phyloP scores from a whole-genome alignment of 2,888 invertebrate species.

The Plusia festucae region DNA sequence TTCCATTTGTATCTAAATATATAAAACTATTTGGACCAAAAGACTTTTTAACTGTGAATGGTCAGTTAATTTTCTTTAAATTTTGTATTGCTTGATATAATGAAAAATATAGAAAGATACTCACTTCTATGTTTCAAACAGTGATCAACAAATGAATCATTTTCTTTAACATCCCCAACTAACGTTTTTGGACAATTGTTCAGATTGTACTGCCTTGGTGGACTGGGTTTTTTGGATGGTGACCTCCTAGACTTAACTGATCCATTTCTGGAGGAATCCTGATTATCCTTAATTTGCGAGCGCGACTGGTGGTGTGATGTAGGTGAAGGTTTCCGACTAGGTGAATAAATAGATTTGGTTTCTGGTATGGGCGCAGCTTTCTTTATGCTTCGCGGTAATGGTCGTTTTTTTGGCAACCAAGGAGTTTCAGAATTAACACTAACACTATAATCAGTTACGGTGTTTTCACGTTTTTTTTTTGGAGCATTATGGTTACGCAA shows the following conservation, averaged over 20 bases:
- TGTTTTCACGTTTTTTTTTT: constrained; percentile 68
- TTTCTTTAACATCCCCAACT: constrained; percentile 67
- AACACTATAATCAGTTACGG: constrained; percentile 50
- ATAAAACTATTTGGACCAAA: no score
- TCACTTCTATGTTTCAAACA: constrained; percentile 74
- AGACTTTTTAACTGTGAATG: no score
- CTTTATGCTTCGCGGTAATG: constrained; percentile 60
- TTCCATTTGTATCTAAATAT: no score
- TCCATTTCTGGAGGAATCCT: constrained; percentile 45
- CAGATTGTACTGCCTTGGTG: constrained; percentile 60
- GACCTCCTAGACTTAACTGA: constrained; percentile 57
- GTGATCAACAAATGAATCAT: constrained; percentile 58
- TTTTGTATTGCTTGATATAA: no score
- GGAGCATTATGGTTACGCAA: constrained; percentile 79
- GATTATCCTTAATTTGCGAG: constrained; percentile 58
- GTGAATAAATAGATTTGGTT: constrained; percentile 58
- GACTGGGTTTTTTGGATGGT: constrained; percentile 60
- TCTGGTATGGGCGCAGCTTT: constrained; percentile 66
- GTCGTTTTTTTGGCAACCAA: constrained; percentile 66
- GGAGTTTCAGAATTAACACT: constrained; percentile 57
- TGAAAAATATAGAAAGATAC: constrained; percentile 45
- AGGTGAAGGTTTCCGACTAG: constrained; percentile 64
- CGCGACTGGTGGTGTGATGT: constrained; percentile 53
- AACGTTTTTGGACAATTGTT: constrained; percentile 73
- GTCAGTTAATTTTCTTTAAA: no score